Percentiles rank a stretch among this genome's conserved stretches.
phyloP scores from a whole-genome alignment of 2,113 vertebrate species.

The Mystacornis crossleyi region DNA sequence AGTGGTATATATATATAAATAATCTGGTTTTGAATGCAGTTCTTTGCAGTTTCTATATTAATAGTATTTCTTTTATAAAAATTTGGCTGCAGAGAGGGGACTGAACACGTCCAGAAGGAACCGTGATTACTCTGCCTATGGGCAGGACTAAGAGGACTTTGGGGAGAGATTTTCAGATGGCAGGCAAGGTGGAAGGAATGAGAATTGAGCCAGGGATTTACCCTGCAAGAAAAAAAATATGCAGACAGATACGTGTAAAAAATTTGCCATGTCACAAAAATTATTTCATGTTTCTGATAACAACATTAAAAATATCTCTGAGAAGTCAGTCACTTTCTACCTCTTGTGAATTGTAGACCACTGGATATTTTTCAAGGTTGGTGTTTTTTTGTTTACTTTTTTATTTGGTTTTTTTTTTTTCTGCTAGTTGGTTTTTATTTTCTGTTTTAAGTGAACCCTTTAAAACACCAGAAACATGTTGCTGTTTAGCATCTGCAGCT shows the following conservation, averaged over 20 bases:
- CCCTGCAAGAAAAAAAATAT: not conserved
- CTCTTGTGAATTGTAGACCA: not conserved
- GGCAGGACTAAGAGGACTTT: not conserved
- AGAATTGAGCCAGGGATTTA: not conserved
- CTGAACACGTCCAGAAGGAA: not conserved
- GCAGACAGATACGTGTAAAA: not conserved
- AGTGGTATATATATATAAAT: not conserved
- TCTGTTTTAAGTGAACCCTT: not conserved
- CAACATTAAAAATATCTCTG: not conserved
- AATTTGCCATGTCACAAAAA: not conserved
- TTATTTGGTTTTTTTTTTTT: not conserved
- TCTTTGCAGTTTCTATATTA: not conserved
- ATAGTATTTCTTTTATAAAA: not conserved
- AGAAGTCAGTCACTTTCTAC: not conserved
- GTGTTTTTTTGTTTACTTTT: not conserved
- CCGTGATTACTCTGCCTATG: not conserved
- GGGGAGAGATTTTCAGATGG: not conserved
- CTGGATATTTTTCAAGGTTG: not conserved
- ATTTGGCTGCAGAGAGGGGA: not conserved
- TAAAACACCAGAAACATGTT: not conserved
- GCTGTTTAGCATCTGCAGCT: not conserved
- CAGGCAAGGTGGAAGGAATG: not conserved
- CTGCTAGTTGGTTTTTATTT: not conserved
- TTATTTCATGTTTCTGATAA: not conserved
- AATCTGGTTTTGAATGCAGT: not conserved